These are phyloP conservation scores for Seriola rivoliana DNA, from an alignment of 2,113 vertebrate genomes.

Conservation along the genomic window DNA sequence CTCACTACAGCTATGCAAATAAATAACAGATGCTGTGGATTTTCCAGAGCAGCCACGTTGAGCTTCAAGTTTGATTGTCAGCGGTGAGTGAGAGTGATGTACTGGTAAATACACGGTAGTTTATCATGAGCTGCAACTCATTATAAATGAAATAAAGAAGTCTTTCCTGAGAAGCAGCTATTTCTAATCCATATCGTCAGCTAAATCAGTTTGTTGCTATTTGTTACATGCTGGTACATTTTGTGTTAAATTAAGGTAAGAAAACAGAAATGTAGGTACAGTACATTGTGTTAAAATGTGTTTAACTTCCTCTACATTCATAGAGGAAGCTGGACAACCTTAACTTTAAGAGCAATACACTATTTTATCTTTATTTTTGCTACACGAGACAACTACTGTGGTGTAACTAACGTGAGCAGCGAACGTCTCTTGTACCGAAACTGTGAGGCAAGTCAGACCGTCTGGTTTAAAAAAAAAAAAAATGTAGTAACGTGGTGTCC, in stretches of 20 bases:
- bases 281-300: neutral
- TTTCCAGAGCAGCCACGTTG: constrained; percentile 23
- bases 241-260: neutral
- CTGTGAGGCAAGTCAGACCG: constrained; percentile 19
- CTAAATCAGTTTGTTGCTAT: neutral
- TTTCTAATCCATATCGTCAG: too few relatives aligned
- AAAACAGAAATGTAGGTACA: neutral
- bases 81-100: constrained; percentile 12
- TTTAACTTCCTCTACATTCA: neutral
- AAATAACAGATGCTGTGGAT: constrained; percentile 63
- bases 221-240: neutral
- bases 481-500: neutral
- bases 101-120: constrained; percentile 18
- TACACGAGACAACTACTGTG: neutral
- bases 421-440: constrained; percentile 19
- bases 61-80: constrained; percentile 50
- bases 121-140: constrained; percentile 12
- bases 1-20: constrained; percentile 52
- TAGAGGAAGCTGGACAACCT: neutral
- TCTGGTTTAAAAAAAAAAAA: constrained; percentile 4
- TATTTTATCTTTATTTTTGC: neutral
- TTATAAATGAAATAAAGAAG: neutral
- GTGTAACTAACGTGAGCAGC: constrained; percentile 10
- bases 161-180: neutral
- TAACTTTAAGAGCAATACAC: neutral